phyloP scores from a whole-genome alignment of 2,113 vertebrate species.

The Nannospalax galili region DNA sequence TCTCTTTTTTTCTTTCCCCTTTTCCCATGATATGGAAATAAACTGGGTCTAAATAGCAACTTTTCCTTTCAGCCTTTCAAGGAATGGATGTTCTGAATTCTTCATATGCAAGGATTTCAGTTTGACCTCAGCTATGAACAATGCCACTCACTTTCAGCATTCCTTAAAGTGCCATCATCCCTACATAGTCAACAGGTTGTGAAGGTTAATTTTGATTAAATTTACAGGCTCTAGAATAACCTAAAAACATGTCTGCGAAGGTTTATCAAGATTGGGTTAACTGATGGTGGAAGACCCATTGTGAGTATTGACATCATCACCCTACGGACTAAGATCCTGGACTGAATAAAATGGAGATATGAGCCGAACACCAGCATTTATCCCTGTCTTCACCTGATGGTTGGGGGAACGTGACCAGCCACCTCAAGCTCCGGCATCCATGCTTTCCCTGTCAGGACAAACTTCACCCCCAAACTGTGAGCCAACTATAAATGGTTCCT shows the following conservation, averaged over 20 bases:
- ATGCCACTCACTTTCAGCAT: neutral
- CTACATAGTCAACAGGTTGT: neutral
- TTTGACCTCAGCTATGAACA: neutral
- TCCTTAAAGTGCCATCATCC: neutral
- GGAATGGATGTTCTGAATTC: neutral
- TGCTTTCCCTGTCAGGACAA: neutral
- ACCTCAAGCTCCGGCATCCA: too few species aligned
- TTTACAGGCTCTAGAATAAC: neutral
- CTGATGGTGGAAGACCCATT: neutral
- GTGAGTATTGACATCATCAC: neutral
- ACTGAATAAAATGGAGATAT: neutral
- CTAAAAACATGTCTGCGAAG: neutral
- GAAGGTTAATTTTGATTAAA: neutral
- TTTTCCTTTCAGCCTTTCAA: slow-evolving; percentile 15
- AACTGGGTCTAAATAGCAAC: neutral
- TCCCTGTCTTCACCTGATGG: too few species aligned
- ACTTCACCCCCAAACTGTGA: neutral
- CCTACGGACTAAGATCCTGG: neutral
- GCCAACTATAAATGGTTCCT: too few species aligned
- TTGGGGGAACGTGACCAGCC: neutral
- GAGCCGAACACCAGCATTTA: too few species aligned
- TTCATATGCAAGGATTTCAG: neutral
- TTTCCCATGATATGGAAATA: neutral
- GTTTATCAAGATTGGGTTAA: too few species aligned
- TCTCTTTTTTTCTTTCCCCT: neutral